Base-by-base conservation (phyloP, 2,113 vertebrate species). In the Xenotilapia leptura region DNA sequence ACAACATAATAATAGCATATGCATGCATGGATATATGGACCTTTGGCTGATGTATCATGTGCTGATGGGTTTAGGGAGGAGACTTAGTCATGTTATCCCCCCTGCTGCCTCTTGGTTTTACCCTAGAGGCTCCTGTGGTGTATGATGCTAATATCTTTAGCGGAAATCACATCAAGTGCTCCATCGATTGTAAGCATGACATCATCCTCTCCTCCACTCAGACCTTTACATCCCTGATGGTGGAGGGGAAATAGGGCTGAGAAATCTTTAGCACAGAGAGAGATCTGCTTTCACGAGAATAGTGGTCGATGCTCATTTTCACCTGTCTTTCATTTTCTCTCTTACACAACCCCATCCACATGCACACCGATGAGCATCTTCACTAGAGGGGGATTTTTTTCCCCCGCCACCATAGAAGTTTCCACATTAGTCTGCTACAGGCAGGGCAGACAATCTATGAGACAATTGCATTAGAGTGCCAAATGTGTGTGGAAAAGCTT, bases 171-270 rank as follows among this genome's bases (percentile, higher is more conserved):
- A 93, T 95, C 89, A 90, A 84, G 88, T 26, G 79, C 68, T 85
- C 65, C 75, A 96, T 95, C 70, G 92, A 94, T 95, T 86, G 83
- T 26, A 47, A 36, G 79, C 60, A 91, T 95, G 94, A 96, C 94
- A 95, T 96, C 95, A 96, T 82, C 88, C 87, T 40, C 58, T 40
- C 55, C 33, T 45, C 54, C 49, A 65, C 85, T 80, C 56, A 60
- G 83, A 82, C 31, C 55, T 19, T 54, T 49, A 60, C 42, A 60
- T 55, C 82, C 83, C 80, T 7, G 17, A 83, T 10, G 14, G 80
- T 73, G 75, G 47, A 75, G 42, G 77, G 55, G 73, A 77, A 92
- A 84, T 15, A 42, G 82, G 8, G 8, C 19, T 83, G 73, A 73
- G 77, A 65, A 81, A 86, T 89, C 90, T 92, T 90, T 82, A 90